phyloP scores from a whole-genome alignment of 2,797 vertebrate species.

The Urophycis tenuis region DNA sequence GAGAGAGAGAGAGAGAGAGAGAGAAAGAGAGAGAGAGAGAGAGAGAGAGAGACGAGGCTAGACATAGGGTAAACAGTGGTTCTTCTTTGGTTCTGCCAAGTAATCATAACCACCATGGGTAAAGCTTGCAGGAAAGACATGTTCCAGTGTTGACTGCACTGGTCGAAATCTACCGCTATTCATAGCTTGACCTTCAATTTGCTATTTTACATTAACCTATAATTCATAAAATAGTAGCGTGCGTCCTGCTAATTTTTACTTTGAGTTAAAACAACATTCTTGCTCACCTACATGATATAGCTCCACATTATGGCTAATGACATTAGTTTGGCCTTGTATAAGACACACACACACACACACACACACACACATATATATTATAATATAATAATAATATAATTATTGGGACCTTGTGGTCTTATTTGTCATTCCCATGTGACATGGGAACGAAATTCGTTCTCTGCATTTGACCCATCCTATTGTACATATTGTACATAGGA shows the following conservation, averaged over 20 bases:
- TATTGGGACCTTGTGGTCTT: no score
- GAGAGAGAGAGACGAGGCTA: not conserved
- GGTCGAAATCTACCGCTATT: not conserved
- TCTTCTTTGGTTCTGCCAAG: slow-evolving; percentile 1
- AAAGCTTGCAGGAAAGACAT: not conserved
- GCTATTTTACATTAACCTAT: not conserved
- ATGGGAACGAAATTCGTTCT: no score
- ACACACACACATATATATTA: no score
- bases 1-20: slow-evolving; percentile 1
- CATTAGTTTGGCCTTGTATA: not conserved
- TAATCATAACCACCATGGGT: not conserved
- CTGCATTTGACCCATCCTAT: no score
- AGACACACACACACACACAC: no score
- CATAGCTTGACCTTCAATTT: not conserved
- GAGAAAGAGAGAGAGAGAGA: slow-evolving; percentile 3
- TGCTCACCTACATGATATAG: not conserved
- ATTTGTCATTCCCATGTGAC: no score
- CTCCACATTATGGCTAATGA: not conserved
- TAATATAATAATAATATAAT: no score
- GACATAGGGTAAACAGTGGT: not conserved
- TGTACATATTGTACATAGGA: no score
- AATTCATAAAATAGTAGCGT: not conserved
- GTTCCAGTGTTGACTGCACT: not conserved
- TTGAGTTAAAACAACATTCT: not conserved
- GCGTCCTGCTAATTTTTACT: not conserved